A percentile compares a stretch with the other conserved stretches of the same genome.
Conservation (phyloP, 2,888 invertebrate genomes). For the Sialis lutaria region DNA sequence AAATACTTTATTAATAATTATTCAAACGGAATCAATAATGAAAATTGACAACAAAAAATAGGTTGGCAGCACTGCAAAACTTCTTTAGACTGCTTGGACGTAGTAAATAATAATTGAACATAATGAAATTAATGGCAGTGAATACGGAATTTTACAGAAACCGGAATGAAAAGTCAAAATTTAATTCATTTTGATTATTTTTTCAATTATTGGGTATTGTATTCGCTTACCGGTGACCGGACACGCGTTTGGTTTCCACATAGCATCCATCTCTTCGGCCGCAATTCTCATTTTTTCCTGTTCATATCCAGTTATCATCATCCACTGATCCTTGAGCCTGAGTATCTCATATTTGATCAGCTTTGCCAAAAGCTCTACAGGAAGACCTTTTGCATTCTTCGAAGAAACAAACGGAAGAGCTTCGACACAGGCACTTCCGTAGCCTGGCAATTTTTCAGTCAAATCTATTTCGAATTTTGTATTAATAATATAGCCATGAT, state of each 20-base stretch:
- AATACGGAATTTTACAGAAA: too few relatives aligned
- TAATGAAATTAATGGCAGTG: too few relatives aligned
- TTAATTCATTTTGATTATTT: too few relatives aligned
- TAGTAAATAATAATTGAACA: too few relatives aligned
- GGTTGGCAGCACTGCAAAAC: too few relatives aligned
- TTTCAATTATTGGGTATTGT: too few relatives aligned
- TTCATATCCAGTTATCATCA: background rate
- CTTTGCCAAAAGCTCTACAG: background rate
- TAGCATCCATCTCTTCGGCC: background rate
- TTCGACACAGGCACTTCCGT: background rate
- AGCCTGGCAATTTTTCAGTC: background rate
- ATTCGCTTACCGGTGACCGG: background rate
- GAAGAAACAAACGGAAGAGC: background rate
- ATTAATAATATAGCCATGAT: too few relatives aligned
- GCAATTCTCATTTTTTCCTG: background rate
- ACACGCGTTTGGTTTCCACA: background rate
- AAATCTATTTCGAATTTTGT: background rate
- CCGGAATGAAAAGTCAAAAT: too few relatives aligned
- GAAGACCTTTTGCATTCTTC: background rate
- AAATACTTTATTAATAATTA: too few relatives aligned
- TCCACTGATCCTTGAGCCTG: constrained; percentile 1
- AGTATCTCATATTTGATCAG: constrained; percentile 5
- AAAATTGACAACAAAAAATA: too few relatives aligned
- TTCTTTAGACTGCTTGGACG: too few relatives aligned
- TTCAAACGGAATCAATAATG: too few relatives aligned